Percentiles rank a stretch among this genome's conserved stretches.
These are phyloP conservation scores for Mesorhabditis spiculigera DNA, from an alignment of 2,888 invertebrate genomes.

Conservation along the genomic window DNA sequence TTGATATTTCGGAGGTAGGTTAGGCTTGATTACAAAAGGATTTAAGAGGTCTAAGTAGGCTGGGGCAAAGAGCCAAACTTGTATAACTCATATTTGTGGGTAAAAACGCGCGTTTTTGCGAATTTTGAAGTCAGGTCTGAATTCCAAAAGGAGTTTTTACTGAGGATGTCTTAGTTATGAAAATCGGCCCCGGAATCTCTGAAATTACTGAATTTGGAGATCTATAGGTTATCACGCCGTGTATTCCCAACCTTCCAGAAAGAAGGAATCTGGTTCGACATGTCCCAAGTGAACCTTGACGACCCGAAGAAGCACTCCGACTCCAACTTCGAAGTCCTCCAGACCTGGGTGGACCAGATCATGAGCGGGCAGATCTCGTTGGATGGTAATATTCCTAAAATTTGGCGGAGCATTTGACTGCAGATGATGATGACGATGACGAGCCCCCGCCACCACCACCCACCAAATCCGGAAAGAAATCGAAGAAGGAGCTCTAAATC, in stretches of 20 bases:
- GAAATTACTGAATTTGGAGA: background rate
- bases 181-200: background rate
- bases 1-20: slow-evolving; percentile 55
- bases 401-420: background rate
- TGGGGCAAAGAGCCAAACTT: no score
- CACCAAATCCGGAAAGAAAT: slow-evolving; percentile 34
- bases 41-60: background rate
- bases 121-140: background rate
- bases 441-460: slow-evolving; percentile 41
- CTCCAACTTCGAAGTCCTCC: slow-evolving; percentile 57
- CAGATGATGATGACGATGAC: slow-evolving; percentile 36
- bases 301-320: slow-evolving; percentile 57
- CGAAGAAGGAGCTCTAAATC: slow-evolving; percentile 31
- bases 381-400: slow-evolving; percentile 34
- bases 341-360: slow-evolving; percentile 59
- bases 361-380: slow-evolving; percentile 53
- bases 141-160: background rate
- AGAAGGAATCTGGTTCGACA: slow-evolving; percentile 59
- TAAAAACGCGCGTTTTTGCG: background rate
- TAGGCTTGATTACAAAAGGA: no score
- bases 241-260: slow-evolving; percentile 30
- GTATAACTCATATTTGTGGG: background rate
- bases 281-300: slow-evolving; percentile 58
- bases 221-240: background rate
- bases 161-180: background rate